A percentile compares a stretch with the other conserved stretches of the same genome.
These are phyloP conservation scores for Polyommatus iphigenia DNA, from an alignment of 2,888 invertebrate species.

Conservation along the genomic window DNA sequence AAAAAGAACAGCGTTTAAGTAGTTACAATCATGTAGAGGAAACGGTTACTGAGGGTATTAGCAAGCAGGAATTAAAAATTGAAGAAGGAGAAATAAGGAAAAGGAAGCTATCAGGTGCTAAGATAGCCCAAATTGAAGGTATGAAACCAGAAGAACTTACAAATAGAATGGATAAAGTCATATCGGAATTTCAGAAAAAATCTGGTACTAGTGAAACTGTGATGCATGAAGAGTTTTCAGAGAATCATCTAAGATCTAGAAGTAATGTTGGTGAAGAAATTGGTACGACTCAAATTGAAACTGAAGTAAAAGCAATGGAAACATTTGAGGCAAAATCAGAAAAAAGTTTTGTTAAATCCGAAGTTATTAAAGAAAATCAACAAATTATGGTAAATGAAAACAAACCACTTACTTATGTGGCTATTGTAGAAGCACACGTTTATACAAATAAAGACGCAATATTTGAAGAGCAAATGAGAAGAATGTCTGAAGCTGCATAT, in stretches of 20 bases:
- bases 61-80: constrained; percentile 14
- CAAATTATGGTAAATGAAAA: constrained; percentile 34
- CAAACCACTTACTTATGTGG: constrained; percentile 55
- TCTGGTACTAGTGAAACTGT: constrained; percentile 52
- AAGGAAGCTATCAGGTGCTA: constrained; percentile 52
- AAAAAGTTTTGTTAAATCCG: constrained; percentile 34
- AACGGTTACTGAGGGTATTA: constrained; percentile 36
- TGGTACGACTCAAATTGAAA: constrained; percentile 39
- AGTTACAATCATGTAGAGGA: constrained; percentile 36
- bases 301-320: constrained; percentile 46
- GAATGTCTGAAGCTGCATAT: constrained; percentile 50
- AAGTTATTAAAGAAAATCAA: constrained; percentile 31
- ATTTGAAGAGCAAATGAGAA: constrained; percentile 54
- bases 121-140: constrained; percentile 67
- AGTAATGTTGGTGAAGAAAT: constrained; percentile 59
- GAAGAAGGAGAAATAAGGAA: constrained; percentile 35
- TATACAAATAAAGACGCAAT: constrained; percentile 69
- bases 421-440: constrained; percentile 70
- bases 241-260: constrained; percentile 50
- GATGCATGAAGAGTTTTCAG: constrained; percentile 38
- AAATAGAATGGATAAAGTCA: constrained; percentile 64
- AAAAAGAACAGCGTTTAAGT: background rate
- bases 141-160: constrained; percentile 63
- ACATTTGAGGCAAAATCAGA: constrained; percentile 38
- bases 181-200: constrained; percentile 65